Base-by-base conservation (phyloP, 2,888 invertebrate genomes). In the Drosophila conformis region DNA sequence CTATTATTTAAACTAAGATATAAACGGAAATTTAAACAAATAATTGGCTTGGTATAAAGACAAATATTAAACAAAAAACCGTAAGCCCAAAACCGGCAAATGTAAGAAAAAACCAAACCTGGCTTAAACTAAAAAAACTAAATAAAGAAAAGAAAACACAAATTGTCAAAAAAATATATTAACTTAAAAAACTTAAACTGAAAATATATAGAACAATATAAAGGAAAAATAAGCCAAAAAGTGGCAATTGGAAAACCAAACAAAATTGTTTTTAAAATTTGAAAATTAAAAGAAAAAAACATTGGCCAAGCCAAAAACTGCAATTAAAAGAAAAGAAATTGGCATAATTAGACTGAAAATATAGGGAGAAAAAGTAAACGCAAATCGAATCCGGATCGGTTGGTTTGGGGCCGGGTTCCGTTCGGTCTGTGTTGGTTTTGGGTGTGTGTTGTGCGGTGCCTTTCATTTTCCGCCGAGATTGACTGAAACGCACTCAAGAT, bases 401-500 rank as follows among this genome's bases (percentile, higher is more conserved):
- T 61, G 21, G 61, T 27, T 29, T 42, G 46, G 36, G 48, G 51
- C 67, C 52, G 64, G 52, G 61, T 68, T 49, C 69, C 76, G 49
- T 51, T 68, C 58, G 67, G 61, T 42, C 68, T 48, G 48, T 46
- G 61, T 27, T 21, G 56, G 29, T 52, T 10, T 53, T 62, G 62
- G 65, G n/a, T 59, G 7, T 46, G 46, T 25, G 46, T 46, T 15
- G 25, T 46, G 69, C n/a, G 35, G 73, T 69, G 68, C 33, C 48
- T 69, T 27, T 58, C 71, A 60, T 68, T 69, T 71, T 60, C 71
- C 57, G 66, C 52, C 71, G 76, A 25, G 46, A 80, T 83, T 81
- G 76, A 77, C 68, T 87, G 73, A 91, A 90, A 91, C 90, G 91
- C 92, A 90, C 91, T 87, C 91, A 93, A 93, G 92, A 93, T 93